phyloP scores from a whole-genome alignment of 2,888 invertebrate genomes.

The Leucoma salicis region DNA sequence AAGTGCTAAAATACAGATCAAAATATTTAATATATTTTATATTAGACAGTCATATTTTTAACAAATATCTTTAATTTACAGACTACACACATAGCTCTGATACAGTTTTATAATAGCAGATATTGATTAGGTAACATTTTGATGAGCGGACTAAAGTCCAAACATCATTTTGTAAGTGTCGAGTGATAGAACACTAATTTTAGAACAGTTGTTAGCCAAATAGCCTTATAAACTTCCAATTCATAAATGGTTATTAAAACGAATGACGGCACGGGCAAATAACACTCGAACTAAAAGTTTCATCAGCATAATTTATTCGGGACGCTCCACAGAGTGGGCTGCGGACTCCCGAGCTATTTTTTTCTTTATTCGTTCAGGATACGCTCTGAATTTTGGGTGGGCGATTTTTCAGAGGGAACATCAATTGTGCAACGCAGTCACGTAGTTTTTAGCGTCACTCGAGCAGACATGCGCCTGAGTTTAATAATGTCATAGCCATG shows the following conservation, averaged over 20 bases:
- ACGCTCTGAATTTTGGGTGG: conserved; percentile 57
- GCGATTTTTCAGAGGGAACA: conserved; percentile 61
- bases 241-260: conserved; percentile 53
- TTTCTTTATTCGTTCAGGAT: conserved; percentile 66
- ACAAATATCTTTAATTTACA: too few relatives aligned
- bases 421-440: conserved; percentile 69
- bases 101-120: too few relatives aligned
- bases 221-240: conserved; percentile 39
- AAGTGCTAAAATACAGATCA: too few relatives aligned
- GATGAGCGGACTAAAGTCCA: too few relatives aligned
- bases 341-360: conserved; percentile 53
- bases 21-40: too few relatives aligned
- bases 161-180: too few relatives aligned
- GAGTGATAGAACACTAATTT: too few relatives aligned
- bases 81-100: too few relatives aligned
- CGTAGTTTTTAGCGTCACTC: conserved; percentile 73
- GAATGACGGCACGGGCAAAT: conserved; percentile 41
- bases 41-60: too few relatives aligned
- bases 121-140: too few relatives aligned
- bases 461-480: conserved; percentile 70
- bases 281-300: conserved; percentile 68
- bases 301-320: conserved; percentile 77
- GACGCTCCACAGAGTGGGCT: conserved; percentile 59
- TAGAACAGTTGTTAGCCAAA: too few relatives aligned
- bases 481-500: conserved; percentile 74